A percentile compares a stretch with the other conserved stretches of the same genome.
Evolutionary conservation across 2,888 invertebrate species (phyloP).

Genomic region (Agrotis exclamationis): DNA sequence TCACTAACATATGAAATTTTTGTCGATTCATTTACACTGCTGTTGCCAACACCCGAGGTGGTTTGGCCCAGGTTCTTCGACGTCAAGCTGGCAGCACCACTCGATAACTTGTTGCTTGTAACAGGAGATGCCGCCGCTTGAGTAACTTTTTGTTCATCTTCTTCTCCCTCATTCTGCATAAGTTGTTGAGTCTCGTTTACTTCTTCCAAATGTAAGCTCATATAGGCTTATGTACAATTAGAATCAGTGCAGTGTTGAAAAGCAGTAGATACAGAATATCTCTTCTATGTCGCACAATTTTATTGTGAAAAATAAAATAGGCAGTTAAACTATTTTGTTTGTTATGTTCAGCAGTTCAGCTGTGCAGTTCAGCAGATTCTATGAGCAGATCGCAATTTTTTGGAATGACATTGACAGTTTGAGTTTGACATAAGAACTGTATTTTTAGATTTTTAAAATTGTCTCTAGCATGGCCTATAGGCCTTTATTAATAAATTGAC

Average conservation of each 20-base stretch:
- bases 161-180: slow-evolving; percentile 88
- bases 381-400: not conserved
- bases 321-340: not conserved
- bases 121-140: slow-evolving; percentile 85
- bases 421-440: not conserved
- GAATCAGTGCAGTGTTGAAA: not conserved
- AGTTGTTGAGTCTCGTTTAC: slow-evolving; percentile 89
- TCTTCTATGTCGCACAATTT: not conserved
- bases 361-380: no score
- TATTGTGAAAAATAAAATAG: no score
- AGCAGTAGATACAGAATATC: not conserved
- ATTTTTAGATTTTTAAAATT: no score
- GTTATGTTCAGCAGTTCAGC: not conserved
- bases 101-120: slow-evolving; percentile 87
- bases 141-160: slow-evolving; percentile 83
- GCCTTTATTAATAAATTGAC: no score
- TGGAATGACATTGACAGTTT: not conserved
- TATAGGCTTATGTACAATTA: slow-evolving; percentile 66
- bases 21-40: slow-evolving; percentile 86
- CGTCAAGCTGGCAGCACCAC: slow-evolving; percentile 84
- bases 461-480: no score
- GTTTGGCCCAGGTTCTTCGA: slow-evolving; percentile 81
- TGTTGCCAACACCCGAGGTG: slow-evolving; percentile 82
- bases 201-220: slow-evolving; percentile 88
- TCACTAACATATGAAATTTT: slow-evolving; percentile 88